Evolutionary conservation across 2,888 invertebrate genomes (phyloP), one percentile per base, ranked within the genome.

Genomic region (Drosophila limbata): DNA sequence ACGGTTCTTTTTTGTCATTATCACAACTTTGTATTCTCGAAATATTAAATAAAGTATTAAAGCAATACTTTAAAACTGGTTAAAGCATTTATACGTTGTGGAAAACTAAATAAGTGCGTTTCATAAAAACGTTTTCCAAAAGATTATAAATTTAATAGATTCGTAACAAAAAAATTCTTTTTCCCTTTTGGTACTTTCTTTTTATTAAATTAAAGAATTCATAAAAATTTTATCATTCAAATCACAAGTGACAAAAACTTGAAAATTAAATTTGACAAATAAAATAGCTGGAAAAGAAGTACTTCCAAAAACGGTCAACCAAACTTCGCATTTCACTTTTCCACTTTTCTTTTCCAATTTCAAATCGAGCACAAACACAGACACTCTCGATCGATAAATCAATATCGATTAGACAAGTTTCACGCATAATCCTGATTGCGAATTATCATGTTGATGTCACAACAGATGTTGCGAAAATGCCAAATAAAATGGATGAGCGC

Each of bases 391-490:
- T 48, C 48, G 48, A 48, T 48, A 31, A 11, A 33, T 31, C 31
- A 15, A 17, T 4, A 21, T 55, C 53, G 53, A 53, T 31, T 31
- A 17, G 40, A 17, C 10, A 21, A 21, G 25, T 37, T 51, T 25
- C 10, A 33, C 53, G 53, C 52, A 40, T 25, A 33, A 55, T 56
- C 55, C 55, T 45, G 55, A 10, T 19, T 52, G 47, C 47, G 15
- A 21, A 42, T 47, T 21, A 35, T 21, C 13, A 37, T 9, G 33
- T 40, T 13, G 33, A 13, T 13, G 51, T 15, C 21, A 19, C n/a
- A 63, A 79, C 84, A 85, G 87, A 87, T 85, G 84, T 82, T 87
- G 76, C 76, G 35, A 73, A 80, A 82, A 84, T 78, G 55, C 48
- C 77, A 59, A 78, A 74, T 76, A 74, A 84, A 76, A 68, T 67